phyloP scores from a whole-genome alignment of 1,140 invertebrate genomes.

The Cryptotermes secundus region DNA sequence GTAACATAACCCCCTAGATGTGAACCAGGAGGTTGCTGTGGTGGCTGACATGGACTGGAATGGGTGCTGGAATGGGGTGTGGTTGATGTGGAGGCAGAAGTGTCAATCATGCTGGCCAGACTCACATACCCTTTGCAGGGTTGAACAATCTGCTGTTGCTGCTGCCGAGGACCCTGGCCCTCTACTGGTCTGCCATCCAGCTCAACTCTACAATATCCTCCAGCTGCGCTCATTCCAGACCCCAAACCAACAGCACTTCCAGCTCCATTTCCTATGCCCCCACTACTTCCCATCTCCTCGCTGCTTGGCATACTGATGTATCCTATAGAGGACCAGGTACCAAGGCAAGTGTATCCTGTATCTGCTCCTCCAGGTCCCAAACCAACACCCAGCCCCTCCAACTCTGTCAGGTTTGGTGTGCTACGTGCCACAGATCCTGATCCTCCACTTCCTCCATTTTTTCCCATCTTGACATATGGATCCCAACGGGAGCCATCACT shows the following conservation, averaged over 20 bases:
- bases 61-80: neutral
- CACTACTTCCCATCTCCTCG: neutral
- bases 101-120: conserved; percentile 21
- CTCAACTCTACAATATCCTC: conserved; percentile 23
- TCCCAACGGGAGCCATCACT: conserved; percentile 6
- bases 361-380: neutral
- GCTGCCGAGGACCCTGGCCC: neutral
- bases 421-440: neutral
- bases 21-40: neutral
- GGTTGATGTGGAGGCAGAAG: neutral
- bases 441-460: neutral
- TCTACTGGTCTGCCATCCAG: neutral
- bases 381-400: conserved; percentile 18
- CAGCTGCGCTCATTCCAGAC: neutral
- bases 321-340: conserved; percentile 21
- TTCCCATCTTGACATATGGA: neutral
- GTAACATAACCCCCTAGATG: neutral
- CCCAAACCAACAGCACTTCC: neutral
- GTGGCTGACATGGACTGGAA: neutral
- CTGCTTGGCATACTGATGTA: conserved; percentile 33
- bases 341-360: neutral
- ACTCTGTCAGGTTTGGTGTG: conserved; percentile 31
- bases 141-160: neutral
- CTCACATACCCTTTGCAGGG: conserved; percentile 23
- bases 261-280: neutral